phyloP scores from a whole-genome alignment of 2,888 invertebrate species.

The Aphodius sticticus region DNA sequence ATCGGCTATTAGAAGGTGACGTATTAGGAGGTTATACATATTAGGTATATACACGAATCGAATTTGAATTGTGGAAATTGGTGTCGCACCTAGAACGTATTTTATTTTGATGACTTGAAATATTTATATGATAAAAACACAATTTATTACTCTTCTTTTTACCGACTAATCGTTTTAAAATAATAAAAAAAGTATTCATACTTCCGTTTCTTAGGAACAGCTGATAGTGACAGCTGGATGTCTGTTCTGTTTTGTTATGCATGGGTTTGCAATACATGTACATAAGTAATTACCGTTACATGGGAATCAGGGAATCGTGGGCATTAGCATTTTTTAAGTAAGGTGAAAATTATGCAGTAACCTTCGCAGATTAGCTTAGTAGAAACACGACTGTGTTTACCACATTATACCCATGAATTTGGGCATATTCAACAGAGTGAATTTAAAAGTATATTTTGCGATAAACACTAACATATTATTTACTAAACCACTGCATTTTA shows the following conservation, averaged over 20 bases:
- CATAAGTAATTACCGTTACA: neutral
- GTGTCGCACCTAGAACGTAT: neutral
- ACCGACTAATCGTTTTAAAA: neutral
- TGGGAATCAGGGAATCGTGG: neutral
- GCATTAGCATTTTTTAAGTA: neutral
- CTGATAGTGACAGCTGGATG: neutral
- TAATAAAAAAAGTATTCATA: neutral
- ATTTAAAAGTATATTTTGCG: slow-evolving; percentile 70
- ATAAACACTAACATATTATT: slow-evolving; percentile 21
- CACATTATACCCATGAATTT: slow-evolving; percentile 71
- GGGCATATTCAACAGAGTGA: slow-evolving; percentile 82
- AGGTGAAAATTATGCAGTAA: neutral
- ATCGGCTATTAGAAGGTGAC: too few relatives aligned
- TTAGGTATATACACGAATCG: too few relatives aligned
- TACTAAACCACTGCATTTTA: slow-evolving; percentile 41
- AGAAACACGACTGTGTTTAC: slow-evolving; percentile 17
- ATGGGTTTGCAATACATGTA: neutral
- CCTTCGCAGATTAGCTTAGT: neutral
- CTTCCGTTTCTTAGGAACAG: neutral
- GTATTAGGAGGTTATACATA: too few relatives aligned
- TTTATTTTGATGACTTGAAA: neutral
- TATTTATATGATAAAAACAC: neutral
- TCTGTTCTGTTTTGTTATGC: neutral
- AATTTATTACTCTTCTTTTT: neutral
- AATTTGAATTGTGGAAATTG: too few relatives aligned